Percentiles rank a stretch among this genome's conserved stretches.
These are phyloP conservation scores for Pterostichus madidus DNA, from an alignment of 2,888 invertebrate genomes.

Conservation along the genomic window DNA sequence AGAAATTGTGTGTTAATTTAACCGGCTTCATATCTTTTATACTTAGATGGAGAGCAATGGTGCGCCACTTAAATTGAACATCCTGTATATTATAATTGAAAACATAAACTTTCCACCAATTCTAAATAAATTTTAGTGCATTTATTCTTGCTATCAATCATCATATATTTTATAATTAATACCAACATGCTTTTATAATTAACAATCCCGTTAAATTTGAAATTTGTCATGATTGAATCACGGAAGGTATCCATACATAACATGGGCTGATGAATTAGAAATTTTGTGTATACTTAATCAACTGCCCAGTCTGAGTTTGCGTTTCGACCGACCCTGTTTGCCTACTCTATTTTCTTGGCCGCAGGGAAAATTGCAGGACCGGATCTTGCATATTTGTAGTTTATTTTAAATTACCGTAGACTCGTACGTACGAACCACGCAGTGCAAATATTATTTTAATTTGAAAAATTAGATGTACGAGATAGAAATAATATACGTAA, in stretches of 20 bases:
- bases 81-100: no score
- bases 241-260: conserved; percentile 6
- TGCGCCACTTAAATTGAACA: no score
- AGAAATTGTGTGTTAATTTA: no score
- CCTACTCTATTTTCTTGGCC: conserved; percentile 10
- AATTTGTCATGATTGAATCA: conserved; percentile 37
- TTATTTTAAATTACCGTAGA: no score
- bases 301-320: conserved; percentile 6
- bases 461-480: no score
- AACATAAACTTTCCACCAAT: no score
- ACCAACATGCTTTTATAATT: conserved; percentile 8
- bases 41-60: no score
- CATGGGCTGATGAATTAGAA: conserved; percentile 32
- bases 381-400: no score
- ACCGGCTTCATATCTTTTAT: no score
- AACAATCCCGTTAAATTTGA: conserved; percentile 16
- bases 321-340: background rate
- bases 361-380: background rate
- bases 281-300: conserved; percentile 30
- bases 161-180: conserved; percentile 7
- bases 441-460: no score
- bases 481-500: no score
- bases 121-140: conserved; percentile 10
- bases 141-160: background rate
- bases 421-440: no score